Evolutionary conservation across 2,113 vertebrate genomes (phyloP).

Genomic region (Bos taurus): DNA sequence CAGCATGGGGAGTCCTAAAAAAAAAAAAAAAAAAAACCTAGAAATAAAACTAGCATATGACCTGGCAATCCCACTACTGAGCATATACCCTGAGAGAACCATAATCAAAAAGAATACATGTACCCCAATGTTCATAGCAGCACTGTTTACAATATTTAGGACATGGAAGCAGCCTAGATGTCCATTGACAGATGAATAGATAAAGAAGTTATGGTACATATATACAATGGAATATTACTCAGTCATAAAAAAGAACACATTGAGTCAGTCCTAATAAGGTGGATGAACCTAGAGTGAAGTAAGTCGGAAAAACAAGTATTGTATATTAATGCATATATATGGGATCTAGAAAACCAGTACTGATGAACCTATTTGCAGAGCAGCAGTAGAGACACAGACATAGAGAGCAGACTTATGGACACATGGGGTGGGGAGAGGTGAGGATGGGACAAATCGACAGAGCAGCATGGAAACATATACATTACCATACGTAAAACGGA

Average conservation of each 20-base stretch:
- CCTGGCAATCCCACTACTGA: background rate
- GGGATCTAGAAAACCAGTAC: background rate
- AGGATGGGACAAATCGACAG: background rate
- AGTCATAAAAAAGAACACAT: background rate
- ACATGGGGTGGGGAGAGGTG: background rate
- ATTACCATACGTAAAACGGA: background rate
- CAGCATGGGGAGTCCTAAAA: background rate
- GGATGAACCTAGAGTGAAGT: background rate
- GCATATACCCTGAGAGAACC: background rate
- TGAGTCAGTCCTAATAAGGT: background rate
- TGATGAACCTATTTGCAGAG: background rate
- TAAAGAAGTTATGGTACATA: background rate
- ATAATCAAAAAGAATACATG: background rate
- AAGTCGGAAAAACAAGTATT: background rate
- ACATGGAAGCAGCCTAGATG: background rate
- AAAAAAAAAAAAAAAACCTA: background rate
- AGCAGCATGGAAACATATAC: background rate
- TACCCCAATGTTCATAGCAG: background rate
- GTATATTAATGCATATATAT: background rate
- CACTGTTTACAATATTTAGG: background rate
- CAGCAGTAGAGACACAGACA: background rate
- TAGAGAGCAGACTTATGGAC: background rate
- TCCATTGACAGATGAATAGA: background rate
- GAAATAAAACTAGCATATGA: background rate
- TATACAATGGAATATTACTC: background rate